Evolutionary conservation across 2,797 vertebrate genomes (phyloP).

Genomic region (Apogon talboti): DNA sequence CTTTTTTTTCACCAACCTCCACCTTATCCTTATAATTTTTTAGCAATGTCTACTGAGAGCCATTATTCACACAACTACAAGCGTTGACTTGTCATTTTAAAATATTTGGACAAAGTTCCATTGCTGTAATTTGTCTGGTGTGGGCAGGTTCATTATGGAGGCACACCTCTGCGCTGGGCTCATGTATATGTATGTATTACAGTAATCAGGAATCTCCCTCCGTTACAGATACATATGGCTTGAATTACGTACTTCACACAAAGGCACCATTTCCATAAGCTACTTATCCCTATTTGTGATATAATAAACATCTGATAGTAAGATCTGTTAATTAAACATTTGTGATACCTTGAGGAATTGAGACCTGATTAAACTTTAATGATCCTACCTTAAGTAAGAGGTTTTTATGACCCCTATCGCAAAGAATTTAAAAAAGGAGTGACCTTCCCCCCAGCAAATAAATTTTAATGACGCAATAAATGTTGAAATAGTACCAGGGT

Average conservation of each 20-base stretch:
- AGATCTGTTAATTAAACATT: slow-evolving; percentile 36
- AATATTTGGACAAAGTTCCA: slow-evolving; percentile 14
- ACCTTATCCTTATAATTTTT: not conserved
- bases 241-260: slow-evolving; percentile 6
- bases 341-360: slow-evolving; percentile 41
- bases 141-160: slow-evolving; percentile 14
- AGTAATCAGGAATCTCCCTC: slow-evolving; percentile 11
- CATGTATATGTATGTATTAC: slow-evolving; percentile 20
- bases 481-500: slow-evolving; percentile 62
- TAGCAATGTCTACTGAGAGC: not conserved
- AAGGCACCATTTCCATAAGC: slow-evolving; percentile 19
- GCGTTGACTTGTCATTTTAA: slow-evolving; percentile 21
- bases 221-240: slow-evolving; percentile 5
- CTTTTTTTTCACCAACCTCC: not conserved
- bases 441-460: slow-evolving; percentile 64
- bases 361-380: slow-evolving; percentile 60
- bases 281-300: slow-evolving; percentile 38
- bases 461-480: slow-evolving; percentile 73
- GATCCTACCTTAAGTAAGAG: slow-evolving; percentile 45
- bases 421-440: slow-evolving; percentile 49
- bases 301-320: slow-evolving; percentile 40
- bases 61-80: slow-evolving; percentile 18
- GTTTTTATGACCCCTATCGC: slow-evolving; percentile 55
- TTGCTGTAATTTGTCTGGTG: slow-evolving; percentile 11
- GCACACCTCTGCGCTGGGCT: not conserved